Conservation (phyloP, 2,888 invertebrate species). For the Physocephala rufipes region DNA sequence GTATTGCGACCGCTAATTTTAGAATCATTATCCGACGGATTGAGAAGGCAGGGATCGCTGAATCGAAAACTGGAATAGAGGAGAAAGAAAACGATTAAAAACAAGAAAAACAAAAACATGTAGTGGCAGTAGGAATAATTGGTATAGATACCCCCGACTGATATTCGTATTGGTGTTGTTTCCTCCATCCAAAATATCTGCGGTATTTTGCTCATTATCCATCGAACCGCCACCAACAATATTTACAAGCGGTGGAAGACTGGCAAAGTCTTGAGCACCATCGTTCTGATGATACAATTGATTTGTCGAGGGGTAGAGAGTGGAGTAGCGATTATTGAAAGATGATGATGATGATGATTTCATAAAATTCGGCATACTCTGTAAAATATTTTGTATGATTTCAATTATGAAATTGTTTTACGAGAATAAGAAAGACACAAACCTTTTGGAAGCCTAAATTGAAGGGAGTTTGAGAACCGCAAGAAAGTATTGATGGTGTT, state of each 20-base stretch:
- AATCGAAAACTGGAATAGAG: slow-evolving; percentile 58
- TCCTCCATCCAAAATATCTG: slow-evolving; percentile 62
- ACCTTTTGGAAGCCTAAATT: slow-evolving; percentile 60
- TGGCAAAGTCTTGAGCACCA: slow-evolving; percentile 70
- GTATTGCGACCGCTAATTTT: slow-evolving; percentile 64
- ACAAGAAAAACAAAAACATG: not conserved
- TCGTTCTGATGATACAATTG: slow-evolving; percentile 53
- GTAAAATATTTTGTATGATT: slow-evolving; percentile 36
- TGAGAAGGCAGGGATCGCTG: slow-evolving; percentile 65
- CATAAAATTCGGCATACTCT: slow-evolving; percentile 52
- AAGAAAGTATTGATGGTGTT: slow-evolving; percentile 32
- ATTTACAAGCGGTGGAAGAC: slow-evolving; percentile 77
- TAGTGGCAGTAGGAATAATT: not conserved
- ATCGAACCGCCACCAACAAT: slow-evolving; percentile 55
- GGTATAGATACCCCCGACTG: slow-evolving; percentile 56
- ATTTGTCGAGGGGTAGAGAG: slow-evolving; percentile 50
- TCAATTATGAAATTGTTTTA: not conserved
- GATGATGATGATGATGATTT: slow-evolving; percentile 52
- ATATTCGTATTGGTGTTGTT: slow-evolving; percentile 63
- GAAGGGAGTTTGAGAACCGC: slow-evolving; percentile 54
- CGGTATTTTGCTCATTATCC: slow-evolving; percentile 61
- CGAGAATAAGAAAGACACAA: not conserved
- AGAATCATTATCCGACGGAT: slow-evolving; percentile 65
- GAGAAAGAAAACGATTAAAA: slow-evolving; percentile 34
- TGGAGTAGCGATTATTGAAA: slow-evolving; percentile 58